Base-by-base conservation (phyloP, 2,888 invertebrate genomes). In the Trilocha varians region DNA sequence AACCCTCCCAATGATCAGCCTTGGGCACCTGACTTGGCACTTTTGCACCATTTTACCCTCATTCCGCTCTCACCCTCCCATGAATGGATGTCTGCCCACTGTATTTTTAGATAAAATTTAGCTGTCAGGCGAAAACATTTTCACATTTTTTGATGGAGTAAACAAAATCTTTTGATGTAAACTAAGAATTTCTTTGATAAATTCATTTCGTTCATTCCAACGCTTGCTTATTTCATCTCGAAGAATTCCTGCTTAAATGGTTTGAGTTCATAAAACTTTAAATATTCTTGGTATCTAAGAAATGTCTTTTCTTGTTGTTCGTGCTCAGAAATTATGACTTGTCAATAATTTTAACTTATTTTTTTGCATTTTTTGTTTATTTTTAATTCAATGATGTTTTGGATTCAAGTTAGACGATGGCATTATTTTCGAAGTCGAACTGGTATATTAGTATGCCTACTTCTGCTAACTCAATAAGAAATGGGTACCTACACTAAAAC, bases 31-130 rank as follows among this genome's bases (percentile, higher is more conserved):
- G 58, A 49, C 56, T 42, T 33, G 40, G 54, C 54, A 49, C 18
- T 44, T 58, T 52, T 44, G 47, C 56, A 49, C 49, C 25, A 43
- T 52, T 49, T 33, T 6, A 36, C 36, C 18, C 38, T 35, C 37
- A 40, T 34, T 25, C 4, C 25, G 11, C 25, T 11, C 25, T 25
- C 25, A 5, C 25, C 25, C 25, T 25, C 11, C 11, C 11, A 6
- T 25, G 25, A 25, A 11, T 25, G 25, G 25, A 25, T 25, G 25
- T 25, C 25, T 25, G 25, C 25, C 6, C 11, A 25, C 25, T 6
- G 11, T 25, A 25, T 25, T 25, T 2, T 25, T 25, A 25, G 8
- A 5, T 5, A 11, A 25, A 9, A 25, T 25, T 11, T 25, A 25
- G 25, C 11, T 25, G 11, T 25, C n/a, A n/a, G 4, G 25, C 6